phyloP scores from a whole-genome alignment of 2,888 invertebrate genomes.

The Eucera pruinosa region DNA sequence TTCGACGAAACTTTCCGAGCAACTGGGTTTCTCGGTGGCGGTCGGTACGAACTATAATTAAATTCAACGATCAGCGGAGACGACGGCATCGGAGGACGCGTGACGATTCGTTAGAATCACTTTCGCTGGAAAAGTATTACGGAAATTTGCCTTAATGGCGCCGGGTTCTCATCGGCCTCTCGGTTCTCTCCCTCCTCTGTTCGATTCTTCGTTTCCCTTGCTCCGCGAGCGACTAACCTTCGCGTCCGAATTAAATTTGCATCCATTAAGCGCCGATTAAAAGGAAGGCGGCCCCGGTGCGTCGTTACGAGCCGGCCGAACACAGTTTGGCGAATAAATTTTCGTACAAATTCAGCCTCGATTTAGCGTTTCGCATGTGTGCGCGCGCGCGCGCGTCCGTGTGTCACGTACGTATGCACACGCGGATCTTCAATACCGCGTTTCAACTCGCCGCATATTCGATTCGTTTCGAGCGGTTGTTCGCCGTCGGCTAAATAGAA shows the following conservation, averaged over 20 bases:
- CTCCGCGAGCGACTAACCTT: slow-evolving; percentile 14
- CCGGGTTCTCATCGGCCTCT: background rate
- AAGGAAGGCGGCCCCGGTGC: slow-evolving; percentile 8
- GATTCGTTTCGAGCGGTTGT: too few relatives aligned
- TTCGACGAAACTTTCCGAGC: slow-evolving; percentile 12
- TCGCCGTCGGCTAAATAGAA: slow-evolving; percentile 4
- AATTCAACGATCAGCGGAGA: slow-evolving; percentile 37
- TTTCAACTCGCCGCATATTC: too few relatives aligned
- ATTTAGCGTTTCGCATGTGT: too few relatives aligned
- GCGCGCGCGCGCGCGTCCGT: too few relatives aligned
- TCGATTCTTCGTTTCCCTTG: slow-evolving; percentile 3
- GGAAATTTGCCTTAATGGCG: slow-evolving; percentile 36
- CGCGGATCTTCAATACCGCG: too few relatives aligned
- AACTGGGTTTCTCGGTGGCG: too few relatives aligned
- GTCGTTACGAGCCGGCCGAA: slow-evolving; percentile 1
- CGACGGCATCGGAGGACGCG: background rate
- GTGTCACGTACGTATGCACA: too few relatives aligned
- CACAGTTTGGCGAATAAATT: slow-evolving; percentile 21
- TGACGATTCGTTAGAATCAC: slow-evolving; percentile 36
- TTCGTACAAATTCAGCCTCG: background rate
- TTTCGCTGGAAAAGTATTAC: slow-evolving; percentile 44
- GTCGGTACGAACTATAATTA: slow-evolving; percentile 30
- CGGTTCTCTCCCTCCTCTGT: too few relatives aligned
- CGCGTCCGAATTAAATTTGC: slow-evolving; percentile 42
- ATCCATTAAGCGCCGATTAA: slow-evolving; percentile 48